phyloP scores from a whole-genome alignment of 2,113 vertebrate genomes.

The Oriolus oriolus region DNA sequence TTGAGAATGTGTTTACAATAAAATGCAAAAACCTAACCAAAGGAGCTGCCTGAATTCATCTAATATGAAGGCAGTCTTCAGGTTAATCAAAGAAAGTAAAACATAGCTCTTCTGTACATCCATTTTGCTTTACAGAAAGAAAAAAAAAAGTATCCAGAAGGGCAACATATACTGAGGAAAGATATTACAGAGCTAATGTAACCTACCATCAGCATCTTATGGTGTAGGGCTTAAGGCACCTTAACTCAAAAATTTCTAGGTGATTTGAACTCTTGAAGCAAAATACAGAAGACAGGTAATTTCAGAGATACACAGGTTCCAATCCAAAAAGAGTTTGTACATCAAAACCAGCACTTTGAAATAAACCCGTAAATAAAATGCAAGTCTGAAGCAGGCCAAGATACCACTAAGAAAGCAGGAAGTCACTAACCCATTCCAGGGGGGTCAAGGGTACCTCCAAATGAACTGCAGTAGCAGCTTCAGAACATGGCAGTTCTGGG shows the following conservation, averaged over 20 bases:
- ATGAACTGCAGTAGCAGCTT: neutral
- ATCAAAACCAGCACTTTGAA: neutral
- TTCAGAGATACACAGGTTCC: conserved; percentile 34
- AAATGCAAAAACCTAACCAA: conserved; percentile 6
- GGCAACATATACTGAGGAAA: neutral
- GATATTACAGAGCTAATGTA: neutral
- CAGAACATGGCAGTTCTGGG: neutral
- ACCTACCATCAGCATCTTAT: neutral
- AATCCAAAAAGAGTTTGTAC: conserved; percentile 4
- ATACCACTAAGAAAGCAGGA: neutral
- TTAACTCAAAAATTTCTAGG: neutral
- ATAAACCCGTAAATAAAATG: neutral
- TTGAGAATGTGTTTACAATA: neutral
- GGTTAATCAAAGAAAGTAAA: neutral
- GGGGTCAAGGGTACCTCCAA: neutral
- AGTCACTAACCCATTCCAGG: neutral
- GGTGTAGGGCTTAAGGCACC: neutral
- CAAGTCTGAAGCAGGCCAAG: conserved; percentile 1
- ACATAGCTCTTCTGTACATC: neutral
- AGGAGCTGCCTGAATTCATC: neutral
- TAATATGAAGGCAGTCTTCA: neutral
- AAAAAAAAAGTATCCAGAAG: neutral
- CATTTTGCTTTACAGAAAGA: neutral
- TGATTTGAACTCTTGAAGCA: conserved; percentile 5
- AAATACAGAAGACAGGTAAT: conserved; percentile 32